Conservation (phyloP, 1,140 invertebrate species). For the Ceratina japonica region DNA sequence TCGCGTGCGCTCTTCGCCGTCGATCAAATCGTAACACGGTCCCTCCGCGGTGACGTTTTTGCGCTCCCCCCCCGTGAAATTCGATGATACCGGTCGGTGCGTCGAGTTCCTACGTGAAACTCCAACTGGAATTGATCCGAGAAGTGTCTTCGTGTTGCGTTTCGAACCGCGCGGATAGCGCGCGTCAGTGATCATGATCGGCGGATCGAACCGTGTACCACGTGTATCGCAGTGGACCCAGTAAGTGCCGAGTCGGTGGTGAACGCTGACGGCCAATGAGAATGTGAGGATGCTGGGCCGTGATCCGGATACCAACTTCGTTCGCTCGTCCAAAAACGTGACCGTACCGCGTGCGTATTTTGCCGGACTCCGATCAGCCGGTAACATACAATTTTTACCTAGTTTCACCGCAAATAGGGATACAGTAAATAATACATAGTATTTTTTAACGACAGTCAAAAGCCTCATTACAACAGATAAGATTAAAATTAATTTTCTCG, state of each 20-base stretch:
- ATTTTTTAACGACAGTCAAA: too few relatives aligned
- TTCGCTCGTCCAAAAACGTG: slow-evolving; percentile 35
- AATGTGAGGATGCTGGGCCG: slow-evolving; percentile 59
- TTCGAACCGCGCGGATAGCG: slow-evolving; percentile 3
- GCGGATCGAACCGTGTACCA: slow-evolving; percentile 46
- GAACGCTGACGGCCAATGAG: slow-evolving; percentile 52
- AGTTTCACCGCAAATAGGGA: neutral
- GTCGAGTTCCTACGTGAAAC: neutral
- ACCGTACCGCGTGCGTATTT: slow-evolving; percentile 48
- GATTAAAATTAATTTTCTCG: too few relatives aligned
- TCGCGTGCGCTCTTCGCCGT: slow-evolving; percentile 6
- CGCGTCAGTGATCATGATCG: slow-evolving; percentile 29
- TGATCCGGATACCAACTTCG: slow-evolving; percentile 44
- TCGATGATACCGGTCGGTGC: too few relatives aligned
- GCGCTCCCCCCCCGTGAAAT: too few relatives aligned
- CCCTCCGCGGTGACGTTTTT: neutral
- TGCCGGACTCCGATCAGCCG: slow-evolving; percentile 30
- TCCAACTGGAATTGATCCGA: too few relatives aligned
- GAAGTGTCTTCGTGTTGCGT: neutral
- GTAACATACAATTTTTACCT: slow-evolving; percentile 43
- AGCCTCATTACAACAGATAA: too few relatives aligned
- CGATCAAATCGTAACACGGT: slow-evolving; percentile 22
- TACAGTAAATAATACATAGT: too few relatives aligned
- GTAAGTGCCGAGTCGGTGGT: slow-evolving; percentile 51
- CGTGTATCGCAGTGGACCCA: slow-evolving; percentile 52